Evolutionary conservation across 2,797 vertebrate species (phyloP), one percentile per base, ranked within the genome.

Genomic region (Hyperoplus immaculatus): DNA sequence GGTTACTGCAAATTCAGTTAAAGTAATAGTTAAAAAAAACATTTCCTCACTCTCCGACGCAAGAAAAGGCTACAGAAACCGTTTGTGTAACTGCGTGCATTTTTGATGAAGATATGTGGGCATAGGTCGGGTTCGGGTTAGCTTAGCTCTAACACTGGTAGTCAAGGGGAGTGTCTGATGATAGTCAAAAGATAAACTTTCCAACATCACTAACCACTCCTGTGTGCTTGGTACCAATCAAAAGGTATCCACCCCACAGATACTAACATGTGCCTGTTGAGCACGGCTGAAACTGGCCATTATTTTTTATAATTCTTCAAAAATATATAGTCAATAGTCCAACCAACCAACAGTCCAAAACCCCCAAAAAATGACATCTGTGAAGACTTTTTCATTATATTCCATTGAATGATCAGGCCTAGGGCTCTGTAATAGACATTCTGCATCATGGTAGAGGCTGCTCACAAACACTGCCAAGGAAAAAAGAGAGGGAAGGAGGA

Each of bases 391-490:
- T 81, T 78, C 75, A 79, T 89, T 91, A 86, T 87, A 89, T 85
- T 70, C 68, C 72, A 88, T 88, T 84, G 80, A 90, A 91, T 73
- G 80, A 80, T n/a, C 8, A 4, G 65, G 76, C 81, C 58, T 72
- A 76, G 75, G 71, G 64, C 77, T 90, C 75, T 83, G 78, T 78
- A 81, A 80, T 64, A 75, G 72, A 77, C 81, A n/a, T 47, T 53
- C 3, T 65, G 82, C 70, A 75, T 81, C 88, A 69, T n/a, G 77
- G 73, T 69, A 86, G 72, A 76, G 43, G 57, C 76, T 53, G 58
- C 85, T 81, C 67, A 45, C 56, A 77, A 82, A 86, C 81, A 53
- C 77, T 36, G 75, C 55, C 54, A 62, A 75, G 49, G 38, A 83
- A 53, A 84, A 61, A 74, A 72, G 69, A 69, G 54, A 56, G 59